Conservation (phyloP, 2,113 vertebrate species). For the Amazona guildingii region DNA sequence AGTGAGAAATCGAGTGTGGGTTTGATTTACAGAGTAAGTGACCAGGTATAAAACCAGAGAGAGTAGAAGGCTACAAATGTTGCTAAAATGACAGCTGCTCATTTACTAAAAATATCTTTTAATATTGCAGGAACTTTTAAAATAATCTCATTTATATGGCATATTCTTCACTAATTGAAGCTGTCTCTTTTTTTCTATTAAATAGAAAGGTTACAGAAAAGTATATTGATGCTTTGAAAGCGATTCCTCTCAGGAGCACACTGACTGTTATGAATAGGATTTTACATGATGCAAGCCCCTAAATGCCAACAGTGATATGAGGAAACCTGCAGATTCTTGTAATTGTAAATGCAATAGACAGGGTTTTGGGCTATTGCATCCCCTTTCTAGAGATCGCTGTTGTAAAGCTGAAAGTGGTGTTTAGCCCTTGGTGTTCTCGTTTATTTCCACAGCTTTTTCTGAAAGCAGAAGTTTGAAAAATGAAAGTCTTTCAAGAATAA, state of each 20-base stretch:
- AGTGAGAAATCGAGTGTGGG: neutral
- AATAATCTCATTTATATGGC: constrained; percentile 77
- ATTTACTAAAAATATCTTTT: constrained; percentile 76
- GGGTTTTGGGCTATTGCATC: constrained; percentile 42
- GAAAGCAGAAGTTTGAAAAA: constrained; percentile 70
- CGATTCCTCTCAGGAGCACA: constrained; percentile 67
- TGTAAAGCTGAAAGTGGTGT: constrained; percentile 46
- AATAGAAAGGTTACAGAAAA: constrained; percentile 76
- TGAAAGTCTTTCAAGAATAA: constrained; percentile 74
- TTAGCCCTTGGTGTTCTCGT: constrained; percentile 64
- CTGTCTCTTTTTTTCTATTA: constrained; percentile 79
- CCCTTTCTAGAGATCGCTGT: constrained; percentile 45
- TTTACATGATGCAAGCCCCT: constrained; percentile 54
- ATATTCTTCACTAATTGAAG: constrained; percentile 79
- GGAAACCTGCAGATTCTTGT: constrained; percentile 35
- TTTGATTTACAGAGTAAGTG: constrained; percentile 20
- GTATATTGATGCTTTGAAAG: constrained; percentile 72
- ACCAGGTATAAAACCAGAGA: neutral
- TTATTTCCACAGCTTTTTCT: constrained; percentile 56
- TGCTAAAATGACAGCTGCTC: constrained; percentile 67
- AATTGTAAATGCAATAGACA: constrained; percentile 46
- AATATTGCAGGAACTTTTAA: constrained; percentile 73
- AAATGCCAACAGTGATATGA: constrained; percentile 32
- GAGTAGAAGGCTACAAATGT: constrained; percentile 19
- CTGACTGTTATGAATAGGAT: constrained; percentile 71